Evolutionary conservation across 2,797 vertebrate species (phyloP), one percentile per base, ranked within the genome.

Genomic region (Protonibea diacanthus): DNA sequence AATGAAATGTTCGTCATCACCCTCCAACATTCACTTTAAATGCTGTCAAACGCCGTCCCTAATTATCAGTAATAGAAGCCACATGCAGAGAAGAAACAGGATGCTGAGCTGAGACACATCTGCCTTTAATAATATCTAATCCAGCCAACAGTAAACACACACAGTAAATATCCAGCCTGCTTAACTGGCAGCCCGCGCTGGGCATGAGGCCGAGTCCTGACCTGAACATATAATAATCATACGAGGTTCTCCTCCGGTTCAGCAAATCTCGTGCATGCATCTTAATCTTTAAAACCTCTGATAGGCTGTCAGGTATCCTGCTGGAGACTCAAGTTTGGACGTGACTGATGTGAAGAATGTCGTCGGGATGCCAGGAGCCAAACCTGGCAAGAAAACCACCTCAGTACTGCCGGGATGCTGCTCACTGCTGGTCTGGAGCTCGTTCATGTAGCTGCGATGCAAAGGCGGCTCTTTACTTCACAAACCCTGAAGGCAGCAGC

Each of bases 391-490:
- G 33, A 8, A 38, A 38, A 9, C 29, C 29, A 33, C 6, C 33
- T 38, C 8, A 1, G 33, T 8, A 9, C 33, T 9, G 33, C 2
- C 8, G 9, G 33, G 8, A 9, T 9, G 33, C 29, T 33, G 29
- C 33, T 38, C 33, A 9, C 33, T 9, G 33, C 33, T 38, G 33
- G 33, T 38, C 33, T 38, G 33, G 29, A 29, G 6, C n/a, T n/a
- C n/a, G 29, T 29, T 29, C 29, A 1, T 29, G 29, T 29, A 29
- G 29, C 29, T 29, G 29, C 29, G 29, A 29, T 29, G 29, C 29
- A 6, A 75, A 78, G 7, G 61, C 42, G 5, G 5, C 48, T 77
- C 80, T 79, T 82, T 73, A 67, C 77, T 11, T 65, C 70, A 51
- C 47, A 52, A 78, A 72, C 17, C 77, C 75, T 51, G n/a, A 7